Evolutionary conservation across 2,888 invertebrate species (phyloP).

Genomic region (Drosophila mettleri): DNA sequence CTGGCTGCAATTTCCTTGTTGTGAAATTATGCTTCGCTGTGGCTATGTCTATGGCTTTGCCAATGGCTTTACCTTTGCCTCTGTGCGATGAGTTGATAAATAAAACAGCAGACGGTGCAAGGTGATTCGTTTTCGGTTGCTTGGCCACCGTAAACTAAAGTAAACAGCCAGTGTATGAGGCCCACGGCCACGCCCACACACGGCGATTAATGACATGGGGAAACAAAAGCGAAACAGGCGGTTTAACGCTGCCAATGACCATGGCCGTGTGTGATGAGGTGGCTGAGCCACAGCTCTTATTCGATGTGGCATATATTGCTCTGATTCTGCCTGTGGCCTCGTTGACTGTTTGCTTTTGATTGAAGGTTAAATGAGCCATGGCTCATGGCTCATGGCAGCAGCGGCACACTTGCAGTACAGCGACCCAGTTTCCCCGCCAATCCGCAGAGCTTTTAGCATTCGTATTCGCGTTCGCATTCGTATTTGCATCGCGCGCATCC

Average conservation of each 20-base stretch:
- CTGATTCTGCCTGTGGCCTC: slow-evolving; percentile 49
- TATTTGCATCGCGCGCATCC: slow-evolving; percentile 54
- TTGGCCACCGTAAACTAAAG: slow-evolving; percentile 56
- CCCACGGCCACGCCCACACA: slow-evolving; percentile 24
- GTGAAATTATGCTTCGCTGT: slow-evolving; percentile 69
- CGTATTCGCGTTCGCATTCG: slow-evolving; percentile 35
- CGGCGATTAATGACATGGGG: slow-evolving; percentile 36
- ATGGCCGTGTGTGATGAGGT: slow-evolving; percentile 36
- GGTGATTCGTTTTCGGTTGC: slow-evolving; percentile 30
- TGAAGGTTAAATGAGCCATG: slow-evolving; percentile 80
- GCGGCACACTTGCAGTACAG: slow-evolving; percentile 26
- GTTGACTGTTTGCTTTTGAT: slow-evolving; percentile 67
- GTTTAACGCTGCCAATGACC: slow-evolving; percentile 61
- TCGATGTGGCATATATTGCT: slow-evolving; percentile 27
- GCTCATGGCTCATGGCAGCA: slow-evolving; percentile 34
- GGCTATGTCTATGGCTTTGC: slow-evolving; percentile 41
- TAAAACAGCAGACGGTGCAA: slow-evolving; percentile 46
- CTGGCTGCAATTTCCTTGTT: slow-evolving; percentile 74
- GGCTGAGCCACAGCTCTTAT: slow-evolving; percentile 25
- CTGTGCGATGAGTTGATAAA: slow-evolving; percentile 49
- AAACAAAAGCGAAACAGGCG: slow-evolving; percentile 29
- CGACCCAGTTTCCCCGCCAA: slow-evolving; percentile 11
- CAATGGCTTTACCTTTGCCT: slow-evolving; percentile 33
- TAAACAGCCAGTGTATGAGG: slow-evolving; percentile 58
- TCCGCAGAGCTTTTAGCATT: slow-evolving; percentile 21